These are phyloP conservation scores for Mionectes macconnelli DNA, from an alignment of 2,113 vertebrate genomes.

Conservation along the genomic window DNA sequence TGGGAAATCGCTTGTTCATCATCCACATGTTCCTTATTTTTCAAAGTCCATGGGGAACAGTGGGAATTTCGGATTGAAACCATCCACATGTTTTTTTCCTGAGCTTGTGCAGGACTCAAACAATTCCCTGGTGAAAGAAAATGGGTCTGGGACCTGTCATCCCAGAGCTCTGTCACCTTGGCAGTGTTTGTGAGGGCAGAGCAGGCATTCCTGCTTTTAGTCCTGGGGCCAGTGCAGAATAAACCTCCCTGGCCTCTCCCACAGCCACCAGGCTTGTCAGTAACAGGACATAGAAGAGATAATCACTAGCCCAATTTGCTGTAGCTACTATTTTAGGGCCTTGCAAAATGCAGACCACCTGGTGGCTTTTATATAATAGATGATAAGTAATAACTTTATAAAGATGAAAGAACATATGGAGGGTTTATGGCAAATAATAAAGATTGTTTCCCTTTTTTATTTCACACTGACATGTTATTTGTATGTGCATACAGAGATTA, in stretches of 20 bases:
- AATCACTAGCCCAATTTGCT: not conserved
- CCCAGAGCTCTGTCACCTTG: not conserved
- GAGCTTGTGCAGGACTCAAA: not conserved
- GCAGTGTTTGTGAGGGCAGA: not conserved
- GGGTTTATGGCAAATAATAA: not conserved
- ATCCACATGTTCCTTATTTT: not conserved
- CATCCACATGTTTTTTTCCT: not conserved
- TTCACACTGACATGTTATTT: not conserved
- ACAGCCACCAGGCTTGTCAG: not conserved
- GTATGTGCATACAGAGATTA: not conserved
- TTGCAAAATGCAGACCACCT: not conserved
- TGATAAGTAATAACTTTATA: not conserved
- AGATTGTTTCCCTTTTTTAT: not conserved
- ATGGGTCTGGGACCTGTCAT: not conserved
- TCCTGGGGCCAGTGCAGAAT: rapidly evolving
- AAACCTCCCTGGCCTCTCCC: not conserved
- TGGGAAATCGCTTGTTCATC: not conserved
- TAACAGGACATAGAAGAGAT: not conserved
- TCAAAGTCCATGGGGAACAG: not conserved
- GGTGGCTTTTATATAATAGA: not conserved
- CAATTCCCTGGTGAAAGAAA: not conserved
- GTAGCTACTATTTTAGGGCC: not conserved
- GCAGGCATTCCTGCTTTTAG: not conserved
- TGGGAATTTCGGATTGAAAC: not conserved
- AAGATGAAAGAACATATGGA: not conserved